A percentile compares a stretch with the other conserved stretches of the same genome.
These are phyloP conservation scores for Australoheros scitulus DNA, from an alignment of 2,113 vertebrate genomes.

Conservation along the genomic window DNA sequence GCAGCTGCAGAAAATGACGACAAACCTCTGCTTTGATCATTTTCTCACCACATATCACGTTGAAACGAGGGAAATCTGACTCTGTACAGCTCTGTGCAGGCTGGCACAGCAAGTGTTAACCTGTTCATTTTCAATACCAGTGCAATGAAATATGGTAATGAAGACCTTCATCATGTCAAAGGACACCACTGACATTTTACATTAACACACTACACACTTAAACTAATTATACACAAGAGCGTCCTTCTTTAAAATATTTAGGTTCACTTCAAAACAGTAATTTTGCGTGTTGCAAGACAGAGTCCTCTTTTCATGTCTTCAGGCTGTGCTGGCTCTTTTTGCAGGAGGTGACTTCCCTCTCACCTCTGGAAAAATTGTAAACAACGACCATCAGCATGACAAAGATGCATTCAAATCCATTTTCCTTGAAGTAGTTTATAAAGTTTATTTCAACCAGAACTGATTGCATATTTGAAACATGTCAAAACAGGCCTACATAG, in stretches of 20 bases:
- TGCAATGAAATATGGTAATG: background rate
- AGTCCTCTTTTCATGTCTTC: background rate
- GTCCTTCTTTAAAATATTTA: slow-evolving; percentile 11
- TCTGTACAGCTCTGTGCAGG: background rate
- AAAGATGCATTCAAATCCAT: background rate
- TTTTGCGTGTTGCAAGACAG: background rate
- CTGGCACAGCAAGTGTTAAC: background rate
- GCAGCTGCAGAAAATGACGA: background rate
- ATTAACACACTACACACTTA: background rate
- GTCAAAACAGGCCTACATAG: background rate
- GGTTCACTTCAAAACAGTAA: slow-evolving; percentile 10
- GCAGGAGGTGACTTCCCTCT: background rate
- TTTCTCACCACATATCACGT: background rate
- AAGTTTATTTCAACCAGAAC: background rate
- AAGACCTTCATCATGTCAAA: background rate
- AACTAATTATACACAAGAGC: background rate
- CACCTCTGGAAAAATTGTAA: background rate
- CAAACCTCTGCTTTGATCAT: background rate
- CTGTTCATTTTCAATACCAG: background rate
- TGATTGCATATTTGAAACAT: background rate
- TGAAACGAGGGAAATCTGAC: background rate
- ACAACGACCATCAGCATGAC: background rate
- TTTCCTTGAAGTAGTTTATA: background rate
- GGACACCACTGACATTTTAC: background rate
- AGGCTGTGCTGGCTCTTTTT: background rate